A percentile compares a stretch with the other conserved stretches of the same genome.
phyloP scores from a whole-genome alignment of 2,113 vertebrate genomes.

The Gorsachius goisagi region DNA sequence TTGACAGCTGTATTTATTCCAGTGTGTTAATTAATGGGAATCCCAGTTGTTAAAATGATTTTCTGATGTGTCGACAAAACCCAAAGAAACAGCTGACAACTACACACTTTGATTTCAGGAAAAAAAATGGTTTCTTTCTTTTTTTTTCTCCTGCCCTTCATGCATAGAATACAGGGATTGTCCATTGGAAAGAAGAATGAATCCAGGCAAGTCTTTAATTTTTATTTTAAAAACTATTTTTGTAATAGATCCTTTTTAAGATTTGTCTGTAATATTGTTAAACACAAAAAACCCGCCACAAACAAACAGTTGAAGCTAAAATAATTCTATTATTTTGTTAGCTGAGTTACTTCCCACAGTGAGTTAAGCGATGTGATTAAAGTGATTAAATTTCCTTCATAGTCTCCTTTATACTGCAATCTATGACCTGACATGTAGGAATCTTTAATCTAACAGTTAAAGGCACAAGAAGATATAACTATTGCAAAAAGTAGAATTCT shows the following conservation, averaged over 20 bases:
- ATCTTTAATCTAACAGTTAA: background rate
- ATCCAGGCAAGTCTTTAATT: background rate
- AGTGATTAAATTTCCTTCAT: background rate
- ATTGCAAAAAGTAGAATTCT: background rate
- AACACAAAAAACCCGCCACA: background rate
- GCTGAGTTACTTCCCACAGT: background rate
- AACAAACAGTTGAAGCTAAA: background rate
- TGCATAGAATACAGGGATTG: background rate
- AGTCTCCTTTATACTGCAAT: background rate
- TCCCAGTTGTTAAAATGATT: slow-evolving; percentile 15
- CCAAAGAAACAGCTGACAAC: background rate
- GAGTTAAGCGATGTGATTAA: background rate
- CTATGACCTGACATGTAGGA: background rate
- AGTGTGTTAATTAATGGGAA: slow-evolving; percentile 32
- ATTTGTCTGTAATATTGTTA: background rate
- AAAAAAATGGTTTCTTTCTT: background rate
- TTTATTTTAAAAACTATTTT: background rate
- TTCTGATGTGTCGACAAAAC: slow-evolving; percentile 16
- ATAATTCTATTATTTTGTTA: background rate
- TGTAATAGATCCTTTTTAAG: background rate
- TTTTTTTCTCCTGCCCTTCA: background rate
- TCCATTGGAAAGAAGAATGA: background rate
- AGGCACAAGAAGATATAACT: background rate
- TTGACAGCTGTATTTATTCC: slow-evolving; percentile 57
- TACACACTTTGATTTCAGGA: background rate